Conservation (phyloP, 2,113 vertebrate species). For the Salminus brasiliensis region DNA sequence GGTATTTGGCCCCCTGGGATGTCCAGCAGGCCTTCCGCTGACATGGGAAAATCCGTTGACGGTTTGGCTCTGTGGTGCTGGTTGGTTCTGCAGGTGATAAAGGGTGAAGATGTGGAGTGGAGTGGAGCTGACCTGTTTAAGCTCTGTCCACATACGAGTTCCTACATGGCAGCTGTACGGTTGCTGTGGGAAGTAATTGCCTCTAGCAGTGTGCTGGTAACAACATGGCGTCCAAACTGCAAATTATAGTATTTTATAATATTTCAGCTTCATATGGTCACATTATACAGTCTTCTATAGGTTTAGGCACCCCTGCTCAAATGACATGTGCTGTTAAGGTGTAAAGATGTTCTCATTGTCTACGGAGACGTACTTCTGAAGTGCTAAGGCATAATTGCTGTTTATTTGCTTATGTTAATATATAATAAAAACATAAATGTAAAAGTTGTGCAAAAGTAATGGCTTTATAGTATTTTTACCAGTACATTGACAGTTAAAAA, state of each 20-base stretch:
- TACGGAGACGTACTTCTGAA: too few relatives aligned
- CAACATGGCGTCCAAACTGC: neutral
- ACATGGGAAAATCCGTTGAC: neutral
- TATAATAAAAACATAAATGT: too few relatives aligned
- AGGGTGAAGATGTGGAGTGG: neutral
- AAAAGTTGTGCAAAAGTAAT: too few relatives aligned
- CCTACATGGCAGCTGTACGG: neutral
- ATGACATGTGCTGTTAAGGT: neutral
- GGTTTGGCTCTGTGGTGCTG: neutral
- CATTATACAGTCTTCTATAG: too few relatives aligned
- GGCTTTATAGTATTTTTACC: too few relatives aligned
- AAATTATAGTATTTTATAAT: neutral
- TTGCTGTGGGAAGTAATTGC: neutral
- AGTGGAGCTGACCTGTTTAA: neutral
- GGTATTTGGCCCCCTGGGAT: neutral
- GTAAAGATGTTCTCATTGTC: neutral
- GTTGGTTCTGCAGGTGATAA: neutral
- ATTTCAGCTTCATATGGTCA: neutral
- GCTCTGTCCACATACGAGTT: neutral
- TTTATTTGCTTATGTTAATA: too few relatives aligned
- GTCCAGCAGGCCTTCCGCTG: neutral
- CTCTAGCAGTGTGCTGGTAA: neutral
- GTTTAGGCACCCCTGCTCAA: neutral
- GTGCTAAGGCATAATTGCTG: too few relatives aligned
- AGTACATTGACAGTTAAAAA: too few relatives aligned